Conservation (phyloP, 2,888 invertebrate genomes). For the Phalera bucephala region DNA sequence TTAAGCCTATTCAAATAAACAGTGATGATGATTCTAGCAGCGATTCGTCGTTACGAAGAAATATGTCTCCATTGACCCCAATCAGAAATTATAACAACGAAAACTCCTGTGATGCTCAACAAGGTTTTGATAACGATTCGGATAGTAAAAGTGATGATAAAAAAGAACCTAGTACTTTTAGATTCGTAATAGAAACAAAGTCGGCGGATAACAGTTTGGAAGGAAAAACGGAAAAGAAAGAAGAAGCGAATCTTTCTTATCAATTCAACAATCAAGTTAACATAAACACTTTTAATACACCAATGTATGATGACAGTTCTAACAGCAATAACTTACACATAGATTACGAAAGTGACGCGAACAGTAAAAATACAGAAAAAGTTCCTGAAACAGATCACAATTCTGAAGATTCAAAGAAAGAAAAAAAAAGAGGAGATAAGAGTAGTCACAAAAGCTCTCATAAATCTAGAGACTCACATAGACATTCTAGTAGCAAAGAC, state of each 20-base stretch:
- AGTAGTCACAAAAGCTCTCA: conserved; percentile 66
- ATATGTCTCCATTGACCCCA: conserved; percentile 76
- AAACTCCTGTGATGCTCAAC: conserved; percentile 76
- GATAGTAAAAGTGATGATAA: conserved; percentile 51
- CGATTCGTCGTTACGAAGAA: conserved; percentile 66
- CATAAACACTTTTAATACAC: conserved; percentile 65
- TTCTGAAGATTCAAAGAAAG: conserved; percentile 60
- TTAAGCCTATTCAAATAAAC: conserved; percentile 53
- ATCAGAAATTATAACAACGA: conserved; percentile 75
- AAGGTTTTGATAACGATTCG: conserved; percentile 68
- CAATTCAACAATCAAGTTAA: conserved; percentile 69
- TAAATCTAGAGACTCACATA: conserved; percentile 65
- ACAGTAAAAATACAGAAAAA: conserved; percentile 71
- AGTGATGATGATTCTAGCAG: conserved; percentile 72
- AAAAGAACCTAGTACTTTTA: conserved; percentile 64
- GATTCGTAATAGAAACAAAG: conserved; percentile 68
- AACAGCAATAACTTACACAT: conserved; percentile 72
- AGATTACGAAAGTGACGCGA: conserved; percentile 75
- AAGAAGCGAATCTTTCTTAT: conserved; percentile 55
- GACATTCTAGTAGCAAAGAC: conserved; percentile 70
- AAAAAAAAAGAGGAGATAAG: conserved; percentile 58
- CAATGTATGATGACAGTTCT: conserved; percentile 71
- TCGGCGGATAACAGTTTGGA: conserved; percentile 53
- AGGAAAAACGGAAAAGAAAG: conserved; percentile 54
- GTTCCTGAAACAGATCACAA: conserved; percentile 52